Conservation (phyloP, 23 tunicate genomes). For the Trididemnum clinides region DNA sequence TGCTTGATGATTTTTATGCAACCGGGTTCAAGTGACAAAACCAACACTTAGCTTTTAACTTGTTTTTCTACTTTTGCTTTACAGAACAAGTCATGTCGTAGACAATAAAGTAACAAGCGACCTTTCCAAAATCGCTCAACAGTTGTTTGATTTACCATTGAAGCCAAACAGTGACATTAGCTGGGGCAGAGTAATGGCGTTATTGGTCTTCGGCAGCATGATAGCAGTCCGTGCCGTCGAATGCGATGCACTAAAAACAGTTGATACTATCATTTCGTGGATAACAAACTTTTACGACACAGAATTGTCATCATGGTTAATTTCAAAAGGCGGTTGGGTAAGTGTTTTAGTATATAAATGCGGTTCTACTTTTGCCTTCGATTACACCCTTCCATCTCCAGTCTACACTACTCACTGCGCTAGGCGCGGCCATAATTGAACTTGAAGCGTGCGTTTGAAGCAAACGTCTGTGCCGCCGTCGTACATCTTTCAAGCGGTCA, state of each 20-base stretch:
- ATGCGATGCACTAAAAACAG: constrained; percentile 18
- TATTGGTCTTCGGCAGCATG: constrained; percentile 51
- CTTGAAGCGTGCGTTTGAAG: too few species aligned
- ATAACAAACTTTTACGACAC: constrained; percentile 56
- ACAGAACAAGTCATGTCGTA: too few species aligned
- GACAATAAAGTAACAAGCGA: too few species aligned
- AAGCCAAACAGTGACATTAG: constrained; percentile 46
- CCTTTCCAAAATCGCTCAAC: neutral
- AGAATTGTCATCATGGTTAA: constrained; percentile 40
- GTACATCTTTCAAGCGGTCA: too few species aligned
- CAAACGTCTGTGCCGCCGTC: too few species aligned
- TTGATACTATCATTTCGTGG: constrained; percentile 58
- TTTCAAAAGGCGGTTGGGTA: constrained; percentile 69
- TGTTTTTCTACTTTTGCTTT: too few species aligned
- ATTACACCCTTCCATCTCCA: too few species aligned
- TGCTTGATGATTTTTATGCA: too few species aligned
- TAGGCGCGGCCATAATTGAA: too few species aligned
- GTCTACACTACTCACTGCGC: too few species aligned
- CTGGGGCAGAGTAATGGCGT: constrained; percentile 64
- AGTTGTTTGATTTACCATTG: constrained; percentile 26
- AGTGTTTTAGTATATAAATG: neutral
- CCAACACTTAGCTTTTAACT: too few species aligned
- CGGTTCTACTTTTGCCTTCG: neutral
- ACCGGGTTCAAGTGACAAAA: too few species aligned
- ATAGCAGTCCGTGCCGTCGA: constrained; percentile 68